These are phyloP conservation scores for Xiphydria camelus DNA, from an alignment of 2,888 invertebrate genomes.

Conservation along the genomic window DNA sequence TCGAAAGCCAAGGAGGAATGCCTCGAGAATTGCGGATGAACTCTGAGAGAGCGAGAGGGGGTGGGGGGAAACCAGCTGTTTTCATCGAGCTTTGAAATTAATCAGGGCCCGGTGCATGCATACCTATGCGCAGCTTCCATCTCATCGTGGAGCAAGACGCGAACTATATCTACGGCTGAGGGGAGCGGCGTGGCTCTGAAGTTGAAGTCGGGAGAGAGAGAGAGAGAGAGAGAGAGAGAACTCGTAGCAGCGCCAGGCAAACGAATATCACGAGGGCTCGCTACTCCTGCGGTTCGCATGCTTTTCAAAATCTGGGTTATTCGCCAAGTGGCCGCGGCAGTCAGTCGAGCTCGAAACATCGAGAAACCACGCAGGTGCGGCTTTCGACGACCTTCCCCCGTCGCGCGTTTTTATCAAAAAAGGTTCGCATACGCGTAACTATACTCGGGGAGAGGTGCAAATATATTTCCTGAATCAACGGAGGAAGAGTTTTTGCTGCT, in stretches of 20 bases:
- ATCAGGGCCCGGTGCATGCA: slow-evolving; percentile 2
- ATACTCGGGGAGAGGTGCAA: too few relatives aligned
- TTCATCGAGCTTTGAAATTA: slow-evolving; percentile 5
- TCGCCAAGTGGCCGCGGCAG: slow-evolving; percentile 20
- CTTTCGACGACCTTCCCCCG: too few relatives aligned
- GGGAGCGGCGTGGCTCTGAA: too few relatives aligned
- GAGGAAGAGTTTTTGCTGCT: too few relatives aligned
- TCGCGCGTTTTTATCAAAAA: too few relatives aligned
- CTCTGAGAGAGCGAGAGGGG: background rate
- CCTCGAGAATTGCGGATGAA: background rate
- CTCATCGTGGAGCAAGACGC: too few relatives aligned
- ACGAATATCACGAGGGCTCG: slow-evolving; percentile 27
- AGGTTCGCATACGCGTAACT: too few relatives aligned
- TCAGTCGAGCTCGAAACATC: too few relatives aligned
- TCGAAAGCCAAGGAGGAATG: background rate
- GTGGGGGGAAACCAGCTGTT: background rate
- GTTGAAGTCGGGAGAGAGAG: slow-evolving; percentile 18
- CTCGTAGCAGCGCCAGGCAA: slow-evolving; percentile 18
- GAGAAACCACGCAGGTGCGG: too few relatives aligned
- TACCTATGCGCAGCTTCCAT: too few relatives aligned
- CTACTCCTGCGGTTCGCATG: slow-evolving; percentile 29
- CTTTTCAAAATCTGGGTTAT: slow-evolving; percentile 28
- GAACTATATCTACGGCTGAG: too few relatives aligned
- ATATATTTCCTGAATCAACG: too few relatives aligned
- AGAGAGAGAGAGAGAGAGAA: slow-evolving; percentile 7